These are phyloP conservation scores for Chlorops oryzae DNA, from an alignment of 1,140 invertebrate genomes.

Conservation along the genomic window DNA sequence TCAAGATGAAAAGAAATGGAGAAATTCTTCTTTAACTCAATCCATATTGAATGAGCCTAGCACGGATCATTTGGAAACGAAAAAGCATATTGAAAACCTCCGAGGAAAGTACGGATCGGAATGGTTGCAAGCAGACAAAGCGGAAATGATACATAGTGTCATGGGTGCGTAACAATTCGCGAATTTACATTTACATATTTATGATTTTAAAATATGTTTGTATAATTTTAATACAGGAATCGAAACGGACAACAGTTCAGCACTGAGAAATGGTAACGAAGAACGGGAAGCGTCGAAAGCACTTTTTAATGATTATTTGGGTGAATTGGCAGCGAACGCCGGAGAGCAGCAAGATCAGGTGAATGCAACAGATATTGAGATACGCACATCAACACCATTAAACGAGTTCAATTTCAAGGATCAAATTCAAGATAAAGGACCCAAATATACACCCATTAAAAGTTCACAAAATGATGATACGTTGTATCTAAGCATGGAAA, in stretches of 20 bases:
- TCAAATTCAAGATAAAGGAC: no score
- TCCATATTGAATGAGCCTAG: conserved; percentile 10
- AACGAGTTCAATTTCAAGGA: no score
- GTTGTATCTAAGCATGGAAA: conserved; percentile 24
- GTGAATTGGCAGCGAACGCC: conserved; percentile 18
- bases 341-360: background rate
- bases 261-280: conserved; percentile 20
- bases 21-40: background rate
- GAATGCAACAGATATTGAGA: background rate
- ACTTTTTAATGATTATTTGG: conserved; percentile 31
- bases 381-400: conserved; percentile 25
- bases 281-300: conserved; percentile 23
- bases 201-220: background rate
- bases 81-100: conserved; percentile 55
- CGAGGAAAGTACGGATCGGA: conserved; percentile 55
- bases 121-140: conserved; percentile 55
- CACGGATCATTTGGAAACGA: conserved; percentile 52
- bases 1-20: conserved; percentile 11
- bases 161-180: conserved; percentile 49
- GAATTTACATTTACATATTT: no score
- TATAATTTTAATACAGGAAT: conserved; percentile 5
- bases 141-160: conserved; percentile 52
- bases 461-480: conserved; percentile 11
- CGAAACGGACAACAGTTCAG: no score
- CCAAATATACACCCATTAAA: no score